Percentiles rank a stretch among this genome's conserved stretches.
phyloP scores from a whole-genome alignment of 2,113 vertebrate genomes.

The Heteronetta atricapilla region DNA sequence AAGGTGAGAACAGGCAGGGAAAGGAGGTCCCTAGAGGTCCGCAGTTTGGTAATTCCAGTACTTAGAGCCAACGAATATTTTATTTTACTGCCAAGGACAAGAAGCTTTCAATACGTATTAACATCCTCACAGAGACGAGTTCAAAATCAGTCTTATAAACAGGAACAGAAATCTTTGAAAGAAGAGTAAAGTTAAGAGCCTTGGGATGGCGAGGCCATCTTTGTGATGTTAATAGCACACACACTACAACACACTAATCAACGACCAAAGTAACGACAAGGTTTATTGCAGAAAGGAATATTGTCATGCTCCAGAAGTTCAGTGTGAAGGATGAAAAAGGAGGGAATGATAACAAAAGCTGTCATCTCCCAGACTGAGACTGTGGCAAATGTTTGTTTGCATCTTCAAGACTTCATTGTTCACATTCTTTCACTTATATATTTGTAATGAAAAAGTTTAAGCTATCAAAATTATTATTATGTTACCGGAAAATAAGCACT shows the following conservation, averaged over 20 bases:
- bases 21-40: neutral
- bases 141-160: conserved; percentile 56
- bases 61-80: conserved; percentile 33
- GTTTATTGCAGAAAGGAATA: neutral
- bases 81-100: conserved; percentile 28
- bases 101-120: conserved; percentile 42
- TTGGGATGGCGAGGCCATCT: conserved; percentile 32
- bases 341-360: neutral
- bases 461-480: neutral
- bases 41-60: neutral
- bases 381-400: neutral
- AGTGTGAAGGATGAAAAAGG: neutral
- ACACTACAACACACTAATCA: neutral
- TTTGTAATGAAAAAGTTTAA: neutral
- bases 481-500: neutral
- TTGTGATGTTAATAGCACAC: neutral
- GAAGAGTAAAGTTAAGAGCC: conserved; percentile 76
- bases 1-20: neutral
- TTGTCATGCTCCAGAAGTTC: neutral
- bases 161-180: conserved; percentile 59
- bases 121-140: conserved; percentile 12
- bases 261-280: neutral
- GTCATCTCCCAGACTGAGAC: neutral
- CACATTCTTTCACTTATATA: neutral
- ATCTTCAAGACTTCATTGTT: neutral